These are phyloP conservation scores for Cryptomyrus ogoouensis DNA, from an alignment of 2,113 vertebrate species.

Conservation along the genomic window DNA sequence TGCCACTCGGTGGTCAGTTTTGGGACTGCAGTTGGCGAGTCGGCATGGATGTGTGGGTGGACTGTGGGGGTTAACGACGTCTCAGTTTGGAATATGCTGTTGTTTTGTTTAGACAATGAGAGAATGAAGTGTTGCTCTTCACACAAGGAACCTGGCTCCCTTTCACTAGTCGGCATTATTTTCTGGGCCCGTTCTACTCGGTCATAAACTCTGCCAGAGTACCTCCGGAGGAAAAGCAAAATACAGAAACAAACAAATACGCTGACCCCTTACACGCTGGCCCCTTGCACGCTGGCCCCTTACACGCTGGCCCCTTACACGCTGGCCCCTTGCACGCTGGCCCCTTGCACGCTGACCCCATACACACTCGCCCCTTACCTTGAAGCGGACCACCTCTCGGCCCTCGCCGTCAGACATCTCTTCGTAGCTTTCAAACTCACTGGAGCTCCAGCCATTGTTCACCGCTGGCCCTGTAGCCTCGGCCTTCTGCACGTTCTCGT, in stretches of 20 bases:
- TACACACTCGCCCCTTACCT: conserved; percentile 45
- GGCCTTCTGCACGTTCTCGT: conserved; percentile 69
- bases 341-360: background rate
- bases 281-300: background rate
- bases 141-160: background rate
- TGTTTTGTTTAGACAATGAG: background rate
- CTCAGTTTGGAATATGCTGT: background rate
- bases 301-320: background rate
- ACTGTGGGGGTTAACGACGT: background rate
- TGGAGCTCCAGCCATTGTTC: conserved; percentile 88
- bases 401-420: conserved; percentile 77
- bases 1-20: conserved; percentile 37
- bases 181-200: background rate
- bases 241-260: background rate
- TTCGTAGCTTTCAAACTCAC: conserved; percentile 93
- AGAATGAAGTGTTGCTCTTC: background rate
- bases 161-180: background rate
- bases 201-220: background rate
- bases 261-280: background rate
- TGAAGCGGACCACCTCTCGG: conserved; percentile 55
- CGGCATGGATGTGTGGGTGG: background rate
- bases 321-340: background rate
- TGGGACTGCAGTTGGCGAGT: background rate
- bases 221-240: background rate
- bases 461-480: conserved; percentile 28